A percentile compares a stretch with the other conserved stretches of the same genome.
phyloP scores from a whole-genome alignment of 2,113 vertebrate species.

The Microcebus tavaratra region DNA sequence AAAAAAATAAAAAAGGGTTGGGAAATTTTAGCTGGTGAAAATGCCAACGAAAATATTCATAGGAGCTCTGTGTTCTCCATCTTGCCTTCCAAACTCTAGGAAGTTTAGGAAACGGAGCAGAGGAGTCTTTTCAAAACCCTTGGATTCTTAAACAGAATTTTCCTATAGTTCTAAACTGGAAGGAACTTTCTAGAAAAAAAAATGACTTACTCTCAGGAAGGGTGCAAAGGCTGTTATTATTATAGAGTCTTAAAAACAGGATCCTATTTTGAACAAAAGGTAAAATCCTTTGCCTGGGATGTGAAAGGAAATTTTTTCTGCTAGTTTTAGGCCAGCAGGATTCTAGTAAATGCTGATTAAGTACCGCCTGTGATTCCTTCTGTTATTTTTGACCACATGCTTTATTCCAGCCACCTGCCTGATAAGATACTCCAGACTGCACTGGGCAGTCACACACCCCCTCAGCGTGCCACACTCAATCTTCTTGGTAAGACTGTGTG shows the following conservation, averaged over 20 bases:
- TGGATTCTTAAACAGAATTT: slow-evolving; percentile 33
- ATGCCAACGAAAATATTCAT: slow-evolving; percentile 57
- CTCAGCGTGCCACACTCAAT: neutral
- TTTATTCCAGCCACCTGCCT: slow-evolving; percentile 48
- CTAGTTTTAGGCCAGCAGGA: slow-evolving; percentile 53
- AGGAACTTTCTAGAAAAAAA: neutral
- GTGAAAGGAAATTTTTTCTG: slow-evolving; percentile 25
- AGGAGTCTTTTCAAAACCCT: neutral
- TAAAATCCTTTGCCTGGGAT: slow-evolving; percentile 19
- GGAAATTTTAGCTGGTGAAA: slow-evolving; percentile 54
- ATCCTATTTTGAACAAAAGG: slow-evolving; percentile 36
- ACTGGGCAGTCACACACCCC: neutral
- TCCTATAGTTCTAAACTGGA: neutral
- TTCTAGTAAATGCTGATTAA: slow-evolving; percentile 66
- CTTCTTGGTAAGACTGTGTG: neutral
- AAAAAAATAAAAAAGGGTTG: slow-evolving; percentile 11
- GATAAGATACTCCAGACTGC: slow-evolving; percentile 29
- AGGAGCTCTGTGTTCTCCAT: neutral
- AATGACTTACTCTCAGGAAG: neutral
- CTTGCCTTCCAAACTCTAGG: slow-evolving; percentile 42
- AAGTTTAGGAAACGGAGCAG: neutral
- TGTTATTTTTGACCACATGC: slow-evolving; percentile 43
- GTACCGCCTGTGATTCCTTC: slow-evolving; percentile 45
- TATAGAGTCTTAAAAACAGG: slow-evolving; percentile 23
- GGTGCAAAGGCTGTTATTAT: slow-evolving; percentile 43